Evolutionary conservation across 2,113 vertebrate genomes (phyloP).

Genomic region (Corythaeola cristata): DNA sequence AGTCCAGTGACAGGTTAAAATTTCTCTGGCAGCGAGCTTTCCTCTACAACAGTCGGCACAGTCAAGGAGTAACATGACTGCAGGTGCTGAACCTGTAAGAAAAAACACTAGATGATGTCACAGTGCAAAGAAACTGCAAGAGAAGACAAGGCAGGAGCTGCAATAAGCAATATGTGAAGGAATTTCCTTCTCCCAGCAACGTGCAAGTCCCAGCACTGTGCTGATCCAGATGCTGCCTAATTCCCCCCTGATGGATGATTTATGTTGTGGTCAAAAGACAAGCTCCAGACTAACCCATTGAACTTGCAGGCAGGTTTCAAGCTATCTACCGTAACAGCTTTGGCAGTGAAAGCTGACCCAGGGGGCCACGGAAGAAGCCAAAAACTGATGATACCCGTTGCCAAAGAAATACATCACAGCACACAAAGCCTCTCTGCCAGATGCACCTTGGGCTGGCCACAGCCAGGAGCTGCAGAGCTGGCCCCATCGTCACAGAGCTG

Average conservation of each 20-base stretch:
- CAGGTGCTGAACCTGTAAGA: background rate
- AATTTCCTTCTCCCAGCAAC: background rate
- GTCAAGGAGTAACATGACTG: background rate
- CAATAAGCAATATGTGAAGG: background rate
- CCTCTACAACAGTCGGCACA: background rate
- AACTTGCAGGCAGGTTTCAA: constrained; percentile 37
- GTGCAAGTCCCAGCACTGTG: background rate
- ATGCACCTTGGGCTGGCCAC: constrained; percentile 64
- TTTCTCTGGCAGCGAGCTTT: background rate
- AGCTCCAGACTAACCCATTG: constrained; percentile 51
- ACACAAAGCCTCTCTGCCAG: constrained; percentile 61
- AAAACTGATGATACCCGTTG: background rate
- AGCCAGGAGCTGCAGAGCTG: constrained; percentile 38
- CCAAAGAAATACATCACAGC: constrained; percentile 43
- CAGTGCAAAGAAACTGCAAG: background rate
- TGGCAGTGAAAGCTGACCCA: constrained; percentile 22
- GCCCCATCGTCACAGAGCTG: constrained; percentile 5
- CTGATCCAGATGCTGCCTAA: constrained; percentile 26
- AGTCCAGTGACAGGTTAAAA: background rate
- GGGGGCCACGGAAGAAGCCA: background rate
- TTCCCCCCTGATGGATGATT: constrained; percentile 44
- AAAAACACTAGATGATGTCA: background rate
- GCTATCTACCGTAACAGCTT: constrained; percentile 18
- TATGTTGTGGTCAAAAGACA: constrained; percentile 46
- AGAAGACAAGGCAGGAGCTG: background rate